Evolutionary conservation across 92 coral and sea anemone species (phyloP), one percentile per base, ranked within the genome.

Genomic region (Ricordea florida): DNA sequence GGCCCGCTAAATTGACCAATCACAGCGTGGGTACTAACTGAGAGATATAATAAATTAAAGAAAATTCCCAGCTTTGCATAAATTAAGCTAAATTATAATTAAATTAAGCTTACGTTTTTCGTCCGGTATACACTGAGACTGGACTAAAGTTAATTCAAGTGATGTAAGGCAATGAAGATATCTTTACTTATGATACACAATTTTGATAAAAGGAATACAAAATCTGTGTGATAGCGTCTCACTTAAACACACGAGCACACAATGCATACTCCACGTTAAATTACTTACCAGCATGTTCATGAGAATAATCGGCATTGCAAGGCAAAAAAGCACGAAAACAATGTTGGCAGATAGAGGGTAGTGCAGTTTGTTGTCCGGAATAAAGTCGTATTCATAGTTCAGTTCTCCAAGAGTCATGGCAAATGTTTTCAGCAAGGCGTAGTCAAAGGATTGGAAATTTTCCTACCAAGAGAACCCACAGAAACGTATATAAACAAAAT

Each of bases 281-380:
- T n/a, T 18, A 23, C 94, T 30, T 87, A 91, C 97, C 93, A 91
- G 68, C 97, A 91, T 91, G 69, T 91, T 91, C 97, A 91, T 91
- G 24, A 91, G 82, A 29, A 91, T 91, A 57, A 91, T 91, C 10
- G 97, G 97, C 97, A 91, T 91, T 8, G 87, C 93, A 23, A 91
- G 63, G 29, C 70, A 83, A 68, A 91, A 91, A 36, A 91, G 33
- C 24, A 91, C 81, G 49, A 91, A 91, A 48, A 91, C 60, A 8
- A 83, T 32, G 44, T 91, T 91, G 53, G 84, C 78, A 23, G 90
- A 64, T 24, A 27, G 28, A 2, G 93, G 63, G 26, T 83, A 83
- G 28, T 73, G 93, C 29, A 80, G 89, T 58, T 45, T 48, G 64
- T 75, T 45, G 3, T 66, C 78, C 14, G 85, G 79, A n/a, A 91